Conservation (phyloP, 2,113 vertebrate species). For the Pseudorasbora parva region DNA sequence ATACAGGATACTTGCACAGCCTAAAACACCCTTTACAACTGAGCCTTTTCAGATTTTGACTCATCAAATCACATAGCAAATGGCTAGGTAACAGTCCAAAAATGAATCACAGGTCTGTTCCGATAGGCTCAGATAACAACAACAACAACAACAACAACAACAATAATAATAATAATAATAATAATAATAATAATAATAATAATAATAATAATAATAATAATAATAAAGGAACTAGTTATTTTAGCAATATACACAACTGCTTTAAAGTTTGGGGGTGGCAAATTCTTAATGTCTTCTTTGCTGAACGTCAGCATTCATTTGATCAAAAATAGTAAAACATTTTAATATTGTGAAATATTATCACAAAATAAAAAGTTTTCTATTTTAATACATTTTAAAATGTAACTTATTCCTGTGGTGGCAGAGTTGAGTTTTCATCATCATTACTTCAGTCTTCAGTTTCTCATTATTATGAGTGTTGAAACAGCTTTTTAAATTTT, state of each 20-base stretch:
- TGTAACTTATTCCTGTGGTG: too few relatives aligned
- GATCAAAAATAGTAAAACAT: background rate
- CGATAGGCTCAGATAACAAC: background rate
- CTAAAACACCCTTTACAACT: background rate
- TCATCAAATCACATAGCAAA: background rate
- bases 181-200: too few relatives aligned
- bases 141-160: too few relatives aligned
- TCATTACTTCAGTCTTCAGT: background rate
- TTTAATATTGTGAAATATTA: background rate
- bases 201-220: background rate
- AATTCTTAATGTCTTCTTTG: background rate
- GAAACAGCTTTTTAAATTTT: background rate
- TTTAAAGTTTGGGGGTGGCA: background rate
- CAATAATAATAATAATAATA: background rate
- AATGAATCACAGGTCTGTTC: background rate
- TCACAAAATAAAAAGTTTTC: background rate
- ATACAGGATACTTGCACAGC: background rate
- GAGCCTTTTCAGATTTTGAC: background rate
- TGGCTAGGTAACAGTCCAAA: background rate
- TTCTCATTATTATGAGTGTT: background rate
- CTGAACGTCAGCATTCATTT: background rate
- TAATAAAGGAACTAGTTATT: background rate
- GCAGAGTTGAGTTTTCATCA: too few relatives aligned
- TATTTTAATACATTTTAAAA: too few relatives aligned
- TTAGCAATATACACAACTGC: background rate